These are phyloP conservation scores for Druon quercuslanigerum DNA, from an alignment of 1,140 invertebrate species.

Conservation along the genomic window DNA sequence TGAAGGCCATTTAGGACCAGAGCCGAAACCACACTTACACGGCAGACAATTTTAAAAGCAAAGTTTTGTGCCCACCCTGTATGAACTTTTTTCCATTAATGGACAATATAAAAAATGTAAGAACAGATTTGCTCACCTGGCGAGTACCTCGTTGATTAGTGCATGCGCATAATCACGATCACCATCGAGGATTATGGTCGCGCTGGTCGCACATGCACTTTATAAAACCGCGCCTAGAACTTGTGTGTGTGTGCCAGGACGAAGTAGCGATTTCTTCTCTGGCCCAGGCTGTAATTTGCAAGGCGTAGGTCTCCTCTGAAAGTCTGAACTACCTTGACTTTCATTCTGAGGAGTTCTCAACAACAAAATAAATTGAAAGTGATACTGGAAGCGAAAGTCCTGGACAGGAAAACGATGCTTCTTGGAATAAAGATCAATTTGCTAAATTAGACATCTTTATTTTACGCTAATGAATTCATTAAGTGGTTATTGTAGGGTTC, in stretches of 20 bases:
- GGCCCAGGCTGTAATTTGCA: constrained; percentile 17
- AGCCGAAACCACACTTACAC: no score
- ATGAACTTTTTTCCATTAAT: background rate
- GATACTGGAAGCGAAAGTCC: constrained; percentile 15
- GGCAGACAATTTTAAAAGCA: no score
- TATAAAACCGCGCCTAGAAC: constrained; percentile 25
- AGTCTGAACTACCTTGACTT: constrained; percentile 20
- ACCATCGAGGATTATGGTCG: constrained; percentile 20
- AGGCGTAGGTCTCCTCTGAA: no score
- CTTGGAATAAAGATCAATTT: background rate
- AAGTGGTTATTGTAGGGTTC: no score
- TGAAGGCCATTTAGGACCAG: no score
- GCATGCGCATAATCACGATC: constrained; percentile 20
- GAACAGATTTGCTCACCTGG: constrained; percentile 22
- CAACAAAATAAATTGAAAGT: constrained; percentile 3
- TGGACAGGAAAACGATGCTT: background rate
- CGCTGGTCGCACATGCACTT: constrained; percentile 24
- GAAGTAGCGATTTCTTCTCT: constrained; percentile 25
- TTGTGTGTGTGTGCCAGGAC: constrained; percentile 12
- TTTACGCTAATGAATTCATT: background rate
- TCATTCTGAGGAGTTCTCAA: constrained; percentile 3
- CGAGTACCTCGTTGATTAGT: constrained; percentile 26
- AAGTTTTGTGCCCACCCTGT: background rate
- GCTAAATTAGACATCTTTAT: constrained; percentile 13
- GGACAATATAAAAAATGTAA: constrained; percentile 1